Conservation (phyloP, 2,888 invertebrate species). For the Laspeyria flexula region DNA sequence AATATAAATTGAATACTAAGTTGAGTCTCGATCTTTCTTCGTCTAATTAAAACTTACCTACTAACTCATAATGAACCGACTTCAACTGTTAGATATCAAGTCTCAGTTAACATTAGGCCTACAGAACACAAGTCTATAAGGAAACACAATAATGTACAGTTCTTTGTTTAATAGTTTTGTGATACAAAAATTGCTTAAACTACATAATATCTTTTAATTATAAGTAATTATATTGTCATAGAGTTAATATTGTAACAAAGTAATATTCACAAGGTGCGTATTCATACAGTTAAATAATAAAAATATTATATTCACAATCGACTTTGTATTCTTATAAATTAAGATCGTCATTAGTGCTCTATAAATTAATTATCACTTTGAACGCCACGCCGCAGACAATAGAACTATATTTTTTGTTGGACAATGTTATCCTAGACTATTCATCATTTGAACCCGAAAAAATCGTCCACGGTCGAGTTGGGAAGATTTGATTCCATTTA, state of each 20-base stretch:
- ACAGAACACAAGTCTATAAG: neutral
- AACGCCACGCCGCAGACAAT: no score
- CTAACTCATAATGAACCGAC: neutral
- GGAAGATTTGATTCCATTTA: no score
- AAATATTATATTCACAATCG: constrained; percentile 18
- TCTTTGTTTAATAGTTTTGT: constrained; percentile 31
- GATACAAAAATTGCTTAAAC: constrained; percentile 36
- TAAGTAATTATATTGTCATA: constrained; percentile 25
- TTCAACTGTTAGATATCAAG: no score
- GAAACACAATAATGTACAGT: constrained; percentile 16
- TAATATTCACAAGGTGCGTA: constrained; percentile 39
- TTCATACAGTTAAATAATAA: constrained; percentile 19
- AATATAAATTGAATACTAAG: neutral
- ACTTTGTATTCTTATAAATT: constrained; percentile 23
- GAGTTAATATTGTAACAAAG: constrained; percentile 11
- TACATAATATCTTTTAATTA: constrained; percentile 21
- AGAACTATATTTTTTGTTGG: no score
- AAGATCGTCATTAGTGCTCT: constrained; percentile 43
- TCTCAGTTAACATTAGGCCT: no score
- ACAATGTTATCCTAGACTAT: no score
- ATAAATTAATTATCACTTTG: constrained; percentile 3
- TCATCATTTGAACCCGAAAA: no score
- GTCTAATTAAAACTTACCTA: neutral
- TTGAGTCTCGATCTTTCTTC: neutral
- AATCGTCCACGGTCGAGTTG: no score